A percentile compares a stretch with the other conserved stretches of the same genome.
phyloP scores from a whole-genome alignment of 2,888 invertebrate species.

The Morpho deidamia region DNA sequence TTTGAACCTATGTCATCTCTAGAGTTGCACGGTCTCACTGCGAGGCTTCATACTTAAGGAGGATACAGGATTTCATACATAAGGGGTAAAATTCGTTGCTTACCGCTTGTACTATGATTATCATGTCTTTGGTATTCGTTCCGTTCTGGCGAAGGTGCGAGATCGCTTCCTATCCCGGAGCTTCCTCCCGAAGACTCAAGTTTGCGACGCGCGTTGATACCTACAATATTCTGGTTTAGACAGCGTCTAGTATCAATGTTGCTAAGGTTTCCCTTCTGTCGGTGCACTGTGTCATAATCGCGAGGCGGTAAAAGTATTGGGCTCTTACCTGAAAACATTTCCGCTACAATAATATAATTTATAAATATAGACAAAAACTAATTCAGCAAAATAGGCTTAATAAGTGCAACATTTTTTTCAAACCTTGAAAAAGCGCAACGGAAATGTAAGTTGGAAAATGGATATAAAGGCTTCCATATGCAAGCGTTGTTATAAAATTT shows the following conservation, averaged over 20 bases:
- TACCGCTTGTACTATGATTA: constrained; percentile 81
- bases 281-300: constrained; percentile 95
- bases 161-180: constrained; percentile 92
- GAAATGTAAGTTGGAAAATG: too few species aligned
- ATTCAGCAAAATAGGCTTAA: constrained; percentile 54
- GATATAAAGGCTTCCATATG: too few species aligned
- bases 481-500: too few species aligned
- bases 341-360: background rate
- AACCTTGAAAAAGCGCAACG: too few species aligned
- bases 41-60: too few species aligned
- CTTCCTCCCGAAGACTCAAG: constrained; percentile 88
- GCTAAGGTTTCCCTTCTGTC: constrained; percentile 75
- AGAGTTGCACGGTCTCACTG: too few species aligned
- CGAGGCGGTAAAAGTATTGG: constrained; percentile 94
- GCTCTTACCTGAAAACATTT: constrained; percentile 63
- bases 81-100: background rate
- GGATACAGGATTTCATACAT: too few species aligned
- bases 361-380: constrained; percentile 35
- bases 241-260: constrained; percentile 79
- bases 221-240: constrained; percentile 82
- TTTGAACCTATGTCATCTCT: too few species aligned
- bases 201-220: constrained; percentile 67
- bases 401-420: too few species aligned
- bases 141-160: constrained; percentile 89
- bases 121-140: constrained; percentile 74